Base-by-base conservation (phyloP, 2,797 vertebrate species). In the Phrynocephalus vlangalii region DNA sequence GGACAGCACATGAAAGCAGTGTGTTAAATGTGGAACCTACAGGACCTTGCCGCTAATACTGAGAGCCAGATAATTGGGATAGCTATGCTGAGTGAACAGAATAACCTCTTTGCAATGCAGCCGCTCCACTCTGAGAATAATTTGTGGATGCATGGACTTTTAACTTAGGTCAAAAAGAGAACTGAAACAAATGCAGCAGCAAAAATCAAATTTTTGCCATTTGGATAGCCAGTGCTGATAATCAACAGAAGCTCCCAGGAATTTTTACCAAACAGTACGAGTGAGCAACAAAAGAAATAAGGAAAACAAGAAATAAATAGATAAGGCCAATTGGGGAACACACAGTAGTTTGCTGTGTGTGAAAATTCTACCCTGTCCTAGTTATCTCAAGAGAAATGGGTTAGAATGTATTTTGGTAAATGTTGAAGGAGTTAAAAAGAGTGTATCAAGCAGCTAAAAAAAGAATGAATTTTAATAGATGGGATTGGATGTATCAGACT, bases 111-210 rank as follows among this genome's bases (percentile, higher is more conserved):
- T 80, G 75, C 83, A 85, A 88, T 73, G 85, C 60, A 85, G 70
- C 71, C 15, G 2, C 83, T 81, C 71, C 70, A 48, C 78, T 88
- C 71, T 13, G 76, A 81, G 83, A 81, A 85, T 75, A 80, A 88
- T 83, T 87, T 67, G 78, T 16, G 16, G 44, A 81, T 81, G 63
- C 60, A 52, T 75, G 56, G 77, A 80, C 60, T 80, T 84, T 79
- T 85, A 81, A 82, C 38, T 44, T 44, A 44, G 83, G 83, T 84
- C 78, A 80, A 84, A 85, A 85, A n/a, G 86, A 81, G 60, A 68
- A 73, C 22, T 9, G 68, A 50, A 66, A 11, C 60, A 66, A 75
- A 85, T 33, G 48, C 24, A 76, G 48, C 63, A 56, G 30, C 38
- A 44, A 85, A 85, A 66, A 63, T 67, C n/a, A 28, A 67, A 67